These are phyloP conservation scores for Amphipoea lucens DNA, from an alignment of 2,888 invertebrate genomes.

Conservation along the genomic window DNA sequence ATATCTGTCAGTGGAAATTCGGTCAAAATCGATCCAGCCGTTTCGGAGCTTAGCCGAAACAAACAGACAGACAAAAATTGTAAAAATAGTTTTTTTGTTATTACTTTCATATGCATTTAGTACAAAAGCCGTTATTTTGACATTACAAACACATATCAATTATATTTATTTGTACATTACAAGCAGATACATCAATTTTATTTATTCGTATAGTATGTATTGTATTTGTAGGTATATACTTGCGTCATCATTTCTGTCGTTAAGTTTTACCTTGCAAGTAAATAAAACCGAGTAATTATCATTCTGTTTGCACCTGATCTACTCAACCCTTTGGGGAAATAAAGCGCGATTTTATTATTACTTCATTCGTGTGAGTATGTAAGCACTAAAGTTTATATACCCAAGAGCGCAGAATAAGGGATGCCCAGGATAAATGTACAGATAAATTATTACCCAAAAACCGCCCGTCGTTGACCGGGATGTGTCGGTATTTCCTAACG, in stretches of 20 bases:
- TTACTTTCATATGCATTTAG: no score
- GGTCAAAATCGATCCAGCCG: no score
- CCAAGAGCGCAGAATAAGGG: constrained; percentile 18
- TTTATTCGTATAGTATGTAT: not conserved
- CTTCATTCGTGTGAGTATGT: not conserved
- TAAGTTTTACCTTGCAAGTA: no score
- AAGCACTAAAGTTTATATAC: not conserved
- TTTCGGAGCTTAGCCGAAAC: no score
- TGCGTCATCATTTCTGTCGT: no score
- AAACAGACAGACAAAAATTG: no score
- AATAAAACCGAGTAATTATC: no score
- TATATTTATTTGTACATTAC: not conserved
- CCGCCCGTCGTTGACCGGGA: constrained; percentile 5
- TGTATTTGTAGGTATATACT: no score
- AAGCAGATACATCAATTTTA: not conserved
- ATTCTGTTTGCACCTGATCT: not conserved
- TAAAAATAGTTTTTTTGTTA: no score
- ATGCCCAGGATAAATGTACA: constrained; percentile 21
- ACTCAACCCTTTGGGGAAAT: not conserved
- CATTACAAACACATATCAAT: no score
- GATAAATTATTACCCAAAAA: constrained; percentile 42
- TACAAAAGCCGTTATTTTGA: no score
- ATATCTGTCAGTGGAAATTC: not conserved
- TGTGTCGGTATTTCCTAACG: constrained; percentile 24
- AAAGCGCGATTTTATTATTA: not conserved